Evolutionary conservation across 2,797 vertebrate species (phyloP).

Genomic region (Phrynocephalus vlangalii): DNA sequence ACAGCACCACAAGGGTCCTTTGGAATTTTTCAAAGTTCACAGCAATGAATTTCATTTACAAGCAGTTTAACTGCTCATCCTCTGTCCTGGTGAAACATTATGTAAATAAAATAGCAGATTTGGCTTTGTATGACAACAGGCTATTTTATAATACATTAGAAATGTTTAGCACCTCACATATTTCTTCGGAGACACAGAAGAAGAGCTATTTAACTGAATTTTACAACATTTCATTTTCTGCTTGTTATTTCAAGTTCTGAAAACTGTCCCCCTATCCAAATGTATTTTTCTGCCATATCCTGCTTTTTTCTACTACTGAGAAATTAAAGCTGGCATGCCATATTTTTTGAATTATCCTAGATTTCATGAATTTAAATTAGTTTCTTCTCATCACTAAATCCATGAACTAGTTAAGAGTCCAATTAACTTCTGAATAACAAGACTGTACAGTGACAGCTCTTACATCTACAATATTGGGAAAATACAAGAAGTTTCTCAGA

Average conservation of each 20-base stretch:
- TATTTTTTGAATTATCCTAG: slow-evolving; percentile 35
- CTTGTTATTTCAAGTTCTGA: slow-evolving; percentile 13
- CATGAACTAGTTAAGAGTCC: slow-evolving; percentile 29
- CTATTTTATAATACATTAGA: slow-evolving; percentile 11
- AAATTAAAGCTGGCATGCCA: slow-evolving; percentile 18
- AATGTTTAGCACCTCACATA: neutral
- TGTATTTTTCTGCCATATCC: slow-evolving; percentile 8
- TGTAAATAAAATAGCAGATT: slow-evolving; percentile 1
- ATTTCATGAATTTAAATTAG: slow-evolving; percentile 35
- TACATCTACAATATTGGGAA: slow-evolving; percentile 13
- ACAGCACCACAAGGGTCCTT: too few species aligned
- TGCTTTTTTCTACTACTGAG: neutral
- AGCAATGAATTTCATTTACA: neutral
- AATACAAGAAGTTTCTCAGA: slow-evolving; percentile 28
- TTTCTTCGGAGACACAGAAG: neutral
- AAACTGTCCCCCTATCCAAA: neutral
- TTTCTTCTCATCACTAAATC: slow-evolving; percentile 26
- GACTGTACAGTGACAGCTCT: slow-evolving; percentile 18
- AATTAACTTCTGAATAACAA: slow-evolving; percentile 44
- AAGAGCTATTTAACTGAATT: slow-evolving; percentile 10
- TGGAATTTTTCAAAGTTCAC: neutral
- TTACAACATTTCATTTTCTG: slow-evolving; percentile 2
- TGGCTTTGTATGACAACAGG: neutral
- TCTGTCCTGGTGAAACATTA: slow-evolving; percentile 12
- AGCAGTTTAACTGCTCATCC: neutral